Evolutionary conservation across 2,888 invertebrate genomes (phyloP).

Genomic region (Heliconius hortense): DNA sequence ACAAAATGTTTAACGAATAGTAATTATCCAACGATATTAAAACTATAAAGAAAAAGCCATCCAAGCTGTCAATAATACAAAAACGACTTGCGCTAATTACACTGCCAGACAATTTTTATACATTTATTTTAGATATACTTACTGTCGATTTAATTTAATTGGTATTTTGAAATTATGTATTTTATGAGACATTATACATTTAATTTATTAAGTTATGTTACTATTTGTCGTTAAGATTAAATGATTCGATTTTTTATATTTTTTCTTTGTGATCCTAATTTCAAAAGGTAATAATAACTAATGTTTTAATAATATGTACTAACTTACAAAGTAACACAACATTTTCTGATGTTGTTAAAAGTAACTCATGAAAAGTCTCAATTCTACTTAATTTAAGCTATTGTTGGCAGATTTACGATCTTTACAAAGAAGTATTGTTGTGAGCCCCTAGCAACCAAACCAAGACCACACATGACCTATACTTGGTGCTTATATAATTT

Average conservation of each 20-base stretch:
- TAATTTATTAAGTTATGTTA: constrained; percentile 44
- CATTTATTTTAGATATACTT: constrained; percentile 30
- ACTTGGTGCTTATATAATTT: background rate
- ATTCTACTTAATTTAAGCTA: background rate
- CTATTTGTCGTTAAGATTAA: constrained; percentile 47
- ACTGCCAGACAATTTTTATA: constrained; percentile 38
- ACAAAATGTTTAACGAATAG: background rate
- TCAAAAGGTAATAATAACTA: background rate
- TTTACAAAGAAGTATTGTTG: constrained; percentile 1
- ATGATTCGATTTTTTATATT: constrained; percentile 44
- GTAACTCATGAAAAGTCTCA: background rate
- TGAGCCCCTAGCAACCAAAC: constrained; percentile 4
- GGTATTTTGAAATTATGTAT: constrained; percentile 38
- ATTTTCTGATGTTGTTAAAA: background rate
- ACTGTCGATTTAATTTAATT: constrained; percentile 25
- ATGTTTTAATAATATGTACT: background rate
- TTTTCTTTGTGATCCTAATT: constrained; percentile 3
- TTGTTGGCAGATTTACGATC: constrained; percentile 10
- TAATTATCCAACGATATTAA: constrained; percentile 5
- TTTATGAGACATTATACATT: constrained; percentile 41
- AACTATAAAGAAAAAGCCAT: constrained; percentile 29
- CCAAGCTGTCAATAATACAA: constrained; percentile 31
- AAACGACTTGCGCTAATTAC: constrained; percentile 19
- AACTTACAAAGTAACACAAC: background rate
- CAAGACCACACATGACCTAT: background rate